Conservation (phyloP, 2,797 vertebrate species). For the Aldrovandia affinis region DNA sequence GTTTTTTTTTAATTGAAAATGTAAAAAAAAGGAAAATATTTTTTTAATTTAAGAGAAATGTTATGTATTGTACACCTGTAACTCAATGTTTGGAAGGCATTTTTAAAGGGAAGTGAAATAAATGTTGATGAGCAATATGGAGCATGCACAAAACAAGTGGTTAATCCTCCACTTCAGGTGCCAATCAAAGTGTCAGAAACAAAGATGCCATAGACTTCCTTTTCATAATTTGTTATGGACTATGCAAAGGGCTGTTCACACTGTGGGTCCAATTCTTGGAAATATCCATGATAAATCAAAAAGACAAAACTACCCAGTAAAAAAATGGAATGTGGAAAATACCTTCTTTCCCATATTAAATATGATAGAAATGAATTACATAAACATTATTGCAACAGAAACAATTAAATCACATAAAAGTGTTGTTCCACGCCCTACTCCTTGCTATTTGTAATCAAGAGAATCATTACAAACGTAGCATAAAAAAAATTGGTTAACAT, state of each 20-base stretch:
- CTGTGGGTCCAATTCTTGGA: not conserved
- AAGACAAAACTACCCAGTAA: not conserved
- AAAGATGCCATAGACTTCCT: not conserved
- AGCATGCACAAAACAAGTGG: conserved; percentile 71
- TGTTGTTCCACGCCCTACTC: not conserved
- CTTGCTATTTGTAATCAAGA: not conserved
- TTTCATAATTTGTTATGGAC: not conserved
- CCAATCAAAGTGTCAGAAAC: conserved; percentile 59
- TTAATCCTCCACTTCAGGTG: conserved; percentile 62
- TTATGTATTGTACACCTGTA: conserved; percentile 31
- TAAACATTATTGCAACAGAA: not conserved
- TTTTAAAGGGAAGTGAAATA: conserved; percentile 37
- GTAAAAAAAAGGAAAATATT: conserved; percentile 54
- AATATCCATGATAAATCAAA: not conserved
- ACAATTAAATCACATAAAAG: not conserved
- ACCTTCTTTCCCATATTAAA: not conserved
- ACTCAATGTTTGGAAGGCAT: conserved; percentile 50
- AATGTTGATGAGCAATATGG: conserved; percentile 71
- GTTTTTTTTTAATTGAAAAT: conserved; percentile 56
- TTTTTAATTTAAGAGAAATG: conserved; percentile 70
- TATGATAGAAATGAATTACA: not conserved
- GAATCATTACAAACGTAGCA: not conserved
- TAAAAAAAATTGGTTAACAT: not conserved
- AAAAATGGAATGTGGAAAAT: not conserved
- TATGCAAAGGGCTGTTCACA: not conserved